Evolutionary conservation across 1,140 invertebrate species (phyloP).

Genomic region (Drosophila nikananu): DNA sequence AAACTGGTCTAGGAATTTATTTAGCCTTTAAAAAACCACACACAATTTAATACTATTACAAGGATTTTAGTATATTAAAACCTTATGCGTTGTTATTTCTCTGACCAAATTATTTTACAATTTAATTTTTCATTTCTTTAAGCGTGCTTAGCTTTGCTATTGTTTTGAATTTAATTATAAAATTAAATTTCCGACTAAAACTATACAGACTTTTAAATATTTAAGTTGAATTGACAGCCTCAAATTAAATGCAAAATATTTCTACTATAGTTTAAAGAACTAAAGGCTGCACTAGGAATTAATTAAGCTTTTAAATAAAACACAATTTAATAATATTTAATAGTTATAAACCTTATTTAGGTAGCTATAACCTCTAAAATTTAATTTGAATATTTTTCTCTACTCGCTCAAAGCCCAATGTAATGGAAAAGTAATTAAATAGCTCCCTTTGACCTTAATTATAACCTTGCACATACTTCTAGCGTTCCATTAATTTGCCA

Average conservation of each 20-base stretch:
- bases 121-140: too few species aligned
- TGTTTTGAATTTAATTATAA: too few species aligned
- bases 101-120: too few species aligned
- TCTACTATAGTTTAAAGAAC: too few species aligned
- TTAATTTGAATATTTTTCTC: background rate
- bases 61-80: too few species aligned
- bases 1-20: background rate
- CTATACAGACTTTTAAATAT: too few species aligned
- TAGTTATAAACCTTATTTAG: background rate
- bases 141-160: too few species aligned
- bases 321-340: background rate
- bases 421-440: slow-evolving; percentile 1
- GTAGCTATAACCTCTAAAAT: background rate
- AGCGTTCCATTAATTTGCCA: slow-evolving; percentile 33
- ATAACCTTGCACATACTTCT: slow-evolving; percentile 21
- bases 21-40: background rate
- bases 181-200: too few species aligned
- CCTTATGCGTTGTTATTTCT: too few species aligned
- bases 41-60: too few species aligned
- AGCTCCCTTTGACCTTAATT: slow-evolving; percentile 6
- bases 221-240: too few species aligned
- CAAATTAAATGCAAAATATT: too few species aligned
- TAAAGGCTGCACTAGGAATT: background rate
- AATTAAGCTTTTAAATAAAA: background rate
- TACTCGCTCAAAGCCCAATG: background rate